Base-by-base conservation (phyloP, 2,888 invertebrate genomes). In the Chymomyza fuscimana region DNA sequence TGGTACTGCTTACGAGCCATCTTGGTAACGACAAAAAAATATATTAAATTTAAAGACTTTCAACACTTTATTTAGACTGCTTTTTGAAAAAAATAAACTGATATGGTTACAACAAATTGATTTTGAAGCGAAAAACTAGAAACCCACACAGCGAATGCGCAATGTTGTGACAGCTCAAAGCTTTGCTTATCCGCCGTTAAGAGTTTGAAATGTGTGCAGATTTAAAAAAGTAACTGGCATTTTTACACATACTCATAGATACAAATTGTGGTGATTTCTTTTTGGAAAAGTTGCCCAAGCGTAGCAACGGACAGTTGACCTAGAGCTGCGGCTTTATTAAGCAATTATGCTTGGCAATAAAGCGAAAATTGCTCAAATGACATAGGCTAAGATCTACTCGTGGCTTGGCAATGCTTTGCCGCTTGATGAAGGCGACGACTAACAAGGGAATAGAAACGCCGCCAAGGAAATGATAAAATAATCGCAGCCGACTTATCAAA, bases 401-500 rank as follows among this genome's bases (percentile, higher is more conserved):
- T 12, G 40, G 40, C 40, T 12, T 46, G 12, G 40, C 10, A 10
- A 46, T 4, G 40, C 40, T 46, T 12, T 46, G 40, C 32, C 5
- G 40, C 40, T 46, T 46, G 40, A 12, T 46, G 40, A 46, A 46
- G 40, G 40, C 12, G 12, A 46, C 10, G 40, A 46, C 40, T 46
- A 46, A 46, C 40, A 46, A 46, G 40, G 40, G 40, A 10, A 46
- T 46, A 46, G 10, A 46, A 10, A 46, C 6, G 12, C 40, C 52
- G 68, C 65, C 69, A 69, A 81, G 85, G 87, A 85, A 85, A 85
- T 85, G 86, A 76, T 77, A 75, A 87, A 85, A 85, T 85, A 85
- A 85, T 85, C 81, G 86, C 82, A 56, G 83, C 82, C 83, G 87
- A 85, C 85, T 85, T 85, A 87, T 85, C 86, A 85, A 87, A 79